Conservation (phyloP, 1,140 invertebrate genomes). For the Paramacrobiotus metropolitanus region DNA sequence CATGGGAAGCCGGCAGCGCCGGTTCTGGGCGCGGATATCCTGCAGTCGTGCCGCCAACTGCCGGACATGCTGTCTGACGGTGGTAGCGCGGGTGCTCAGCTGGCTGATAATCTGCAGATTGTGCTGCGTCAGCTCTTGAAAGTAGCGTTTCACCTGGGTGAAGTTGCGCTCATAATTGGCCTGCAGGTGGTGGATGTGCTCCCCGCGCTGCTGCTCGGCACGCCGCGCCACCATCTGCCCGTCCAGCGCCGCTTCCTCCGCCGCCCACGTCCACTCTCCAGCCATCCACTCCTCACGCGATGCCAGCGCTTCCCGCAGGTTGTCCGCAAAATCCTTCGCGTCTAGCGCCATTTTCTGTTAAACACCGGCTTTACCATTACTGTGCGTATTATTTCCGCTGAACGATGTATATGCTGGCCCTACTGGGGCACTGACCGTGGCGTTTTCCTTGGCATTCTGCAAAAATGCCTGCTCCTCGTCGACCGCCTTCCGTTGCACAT, state of each 20-base stretch:
- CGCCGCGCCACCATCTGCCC: neutral
- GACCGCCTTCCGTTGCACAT: neutral
- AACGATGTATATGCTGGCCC: no score
- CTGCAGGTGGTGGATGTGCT: neutral
- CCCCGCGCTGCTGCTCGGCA: neutral
- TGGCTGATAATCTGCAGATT: neutral
- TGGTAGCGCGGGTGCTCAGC: neutral
- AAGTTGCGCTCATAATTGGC: slow-evolving; percentile 1
- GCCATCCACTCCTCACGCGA: neutral
- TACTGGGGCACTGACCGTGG: neutral
- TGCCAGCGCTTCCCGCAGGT: neutral
- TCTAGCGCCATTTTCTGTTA: neutral
- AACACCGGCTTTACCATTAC: neutral
- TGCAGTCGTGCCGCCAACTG: neutral
- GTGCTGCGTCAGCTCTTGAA: neutral
- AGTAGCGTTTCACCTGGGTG: neutral
- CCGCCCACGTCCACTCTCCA: neutral
- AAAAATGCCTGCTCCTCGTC: neutral
- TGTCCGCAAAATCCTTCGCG: neutral
- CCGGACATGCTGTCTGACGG: neutral
- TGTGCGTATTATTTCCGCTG: neutral
- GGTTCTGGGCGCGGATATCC: neutral
- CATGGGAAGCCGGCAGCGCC: neutral
- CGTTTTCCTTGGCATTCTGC: neutral
- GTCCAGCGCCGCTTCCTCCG: neutral